Conservation (phyloP, 2,888 invertebrate species). For the Serripes groenlandicus region DNA sequence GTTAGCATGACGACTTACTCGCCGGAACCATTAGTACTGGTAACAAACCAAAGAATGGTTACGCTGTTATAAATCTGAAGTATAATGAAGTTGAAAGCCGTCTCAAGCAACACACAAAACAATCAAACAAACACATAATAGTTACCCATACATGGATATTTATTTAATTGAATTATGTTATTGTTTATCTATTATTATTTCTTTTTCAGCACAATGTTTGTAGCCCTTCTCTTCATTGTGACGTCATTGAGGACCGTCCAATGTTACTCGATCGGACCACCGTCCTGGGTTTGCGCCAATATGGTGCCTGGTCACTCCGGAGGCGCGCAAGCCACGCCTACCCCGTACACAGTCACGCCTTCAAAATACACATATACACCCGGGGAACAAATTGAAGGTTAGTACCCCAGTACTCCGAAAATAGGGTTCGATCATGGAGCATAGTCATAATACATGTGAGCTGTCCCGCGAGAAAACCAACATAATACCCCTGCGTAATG, state of each 20-base stretch:
- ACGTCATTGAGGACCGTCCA: not conserved
- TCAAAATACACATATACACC: not conserved
- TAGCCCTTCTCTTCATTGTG: not conserved
- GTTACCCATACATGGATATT: not conserved
- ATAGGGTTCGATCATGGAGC: not conserved
- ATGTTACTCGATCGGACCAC: not conserved
- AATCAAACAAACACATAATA: not conserved
- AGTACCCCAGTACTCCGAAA: not conserved
- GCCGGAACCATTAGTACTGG: not conserved
- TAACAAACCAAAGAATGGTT: not conserved
- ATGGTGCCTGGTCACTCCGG: conserved; percentile 5
- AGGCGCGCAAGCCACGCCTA: not conserved
- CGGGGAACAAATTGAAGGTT: conserved; percentile 7
- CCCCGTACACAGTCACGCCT: not conserved
- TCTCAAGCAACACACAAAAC: not conserved
- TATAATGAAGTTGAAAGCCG: not conserved
- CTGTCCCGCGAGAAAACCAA: not conserved
- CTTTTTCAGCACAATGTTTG: not conserved
- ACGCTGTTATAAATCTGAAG: not conserved
- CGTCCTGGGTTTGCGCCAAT: not conserved
- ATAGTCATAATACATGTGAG: not conserved
- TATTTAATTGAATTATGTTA: not conserved
- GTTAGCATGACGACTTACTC: no score
- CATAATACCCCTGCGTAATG: not conserved
- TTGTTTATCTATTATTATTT: not conserved